Percentiles rank a stretch among this genome's conserved stretches.
Evolutionary conservation across 2,797 vertebrate species (phyloP).

Genomic region (Aphelocoma californica): DNA sequence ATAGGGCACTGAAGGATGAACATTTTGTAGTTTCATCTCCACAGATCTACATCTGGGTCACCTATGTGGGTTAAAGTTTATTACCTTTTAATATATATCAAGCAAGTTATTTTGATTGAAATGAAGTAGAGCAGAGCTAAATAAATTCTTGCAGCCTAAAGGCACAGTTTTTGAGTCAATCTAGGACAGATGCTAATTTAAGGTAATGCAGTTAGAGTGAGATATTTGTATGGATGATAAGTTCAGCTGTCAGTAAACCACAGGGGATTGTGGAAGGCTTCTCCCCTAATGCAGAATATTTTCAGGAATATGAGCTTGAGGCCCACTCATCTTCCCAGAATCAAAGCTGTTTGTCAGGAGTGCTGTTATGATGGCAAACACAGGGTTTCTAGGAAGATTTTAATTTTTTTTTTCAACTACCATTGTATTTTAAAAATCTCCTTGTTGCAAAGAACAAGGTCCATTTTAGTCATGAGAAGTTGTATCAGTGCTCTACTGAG

Average conservation of each 20-base stretch:
- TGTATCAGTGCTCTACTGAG: background rate
- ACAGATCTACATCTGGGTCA: background rate
- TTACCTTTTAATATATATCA: background rate
- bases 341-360: background rate
- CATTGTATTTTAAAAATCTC: background rate
- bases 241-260: background rate
- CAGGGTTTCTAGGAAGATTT: background rate
- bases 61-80: background rate
- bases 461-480: background rate
- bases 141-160: background rate
- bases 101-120: background rate
- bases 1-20: background rate
- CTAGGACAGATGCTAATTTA: background rate
- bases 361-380: background rate
- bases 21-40: background rate
- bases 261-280: background rate
- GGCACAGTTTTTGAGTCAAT: background rate
- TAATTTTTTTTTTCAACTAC: too few species aligned
- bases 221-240: background rate
- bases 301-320: background rate
- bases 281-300: background rate
- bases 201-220: background rate
- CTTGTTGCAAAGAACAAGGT: background rate
- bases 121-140: background rate
- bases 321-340: background rate